Percentiles rank a stretch among this genome's conserved stretches.
phyloP scores from a whole-genome alignment of 2,888 invertebrate species.

The Oscheius sp. region DNA sequence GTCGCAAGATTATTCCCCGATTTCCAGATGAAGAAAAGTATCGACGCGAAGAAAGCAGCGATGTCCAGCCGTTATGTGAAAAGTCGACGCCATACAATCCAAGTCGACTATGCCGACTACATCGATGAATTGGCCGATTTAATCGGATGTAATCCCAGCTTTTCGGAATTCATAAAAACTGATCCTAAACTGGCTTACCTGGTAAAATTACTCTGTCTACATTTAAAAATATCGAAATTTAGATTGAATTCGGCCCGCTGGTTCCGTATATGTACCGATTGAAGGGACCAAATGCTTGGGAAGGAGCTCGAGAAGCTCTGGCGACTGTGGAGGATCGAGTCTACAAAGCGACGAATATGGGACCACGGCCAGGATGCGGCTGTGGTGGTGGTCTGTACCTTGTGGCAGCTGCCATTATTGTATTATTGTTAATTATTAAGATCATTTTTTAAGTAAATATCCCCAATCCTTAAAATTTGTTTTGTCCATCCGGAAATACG shows the following conservation, averaged over 20 bases:
- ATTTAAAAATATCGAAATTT: background rate
- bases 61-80: constrained; percentile 66
- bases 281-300: constrained; percentile 74
- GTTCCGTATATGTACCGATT: constrained; percentile 51
- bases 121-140: constrained; percentile 75
- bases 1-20: background rate
- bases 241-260: constrained; percentile 46
- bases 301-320: constrained; percentile 71
- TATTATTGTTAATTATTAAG: too few relatives aligned
- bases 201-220: background rate
- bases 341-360: background rate
- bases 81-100: constrained; percentile 74
- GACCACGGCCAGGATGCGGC: background rate
- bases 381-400: too few relatives aligned
- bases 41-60: constrained; percentile 64
- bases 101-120: constrained; percentile 73
- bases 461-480: too few relatives aligned
- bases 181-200: constrained; percentile 24
- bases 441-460: too few relatives aligned
- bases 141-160: constrained; percentile 44
- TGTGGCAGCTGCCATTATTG: too few relatives aligned
- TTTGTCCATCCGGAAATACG: too few relatives aligned
- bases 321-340: constrained; percentile 14
- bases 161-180: constrained; percentile 10
- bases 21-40: constrained; percentile 73